These are phyloP conservation scores for Callyntrura sp. DNA, from an alignment of 2,888 invertebrate species.

Conservation along the genomic window DNA sequence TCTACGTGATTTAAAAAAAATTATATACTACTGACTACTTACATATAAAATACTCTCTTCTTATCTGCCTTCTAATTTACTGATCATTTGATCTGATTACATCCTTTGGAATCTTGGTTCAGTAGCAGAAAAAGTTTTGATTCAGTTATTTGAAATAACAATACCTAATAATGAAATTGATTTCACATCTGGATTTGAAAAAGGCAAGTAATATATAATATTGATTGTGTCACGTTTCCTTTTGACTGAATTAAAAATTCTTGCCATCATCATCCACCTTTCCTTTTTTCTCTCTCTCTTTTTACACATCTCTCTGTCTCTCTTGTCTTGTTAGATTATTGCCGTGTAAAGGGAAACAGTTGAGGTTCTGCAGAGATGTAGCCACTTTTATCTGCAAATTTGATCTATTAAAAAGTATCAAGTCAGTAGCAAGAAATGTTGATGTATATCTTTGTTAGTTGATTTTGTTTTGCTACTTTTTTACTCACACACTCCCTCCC, in stretches of 20 bases:
- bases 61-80: constrained; percentile 1
- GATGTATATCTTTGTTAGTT: background rate
- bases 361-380: constrained; percentile 6
- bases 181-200: constrained; percentile 32
- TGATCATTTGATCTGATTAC: constrained; percentile 38
- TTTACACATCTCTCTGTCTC: too few species aligned
- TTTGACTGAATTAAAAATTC: constrained; percentile 32
- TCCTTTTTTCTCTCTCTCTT: too few species aligned
- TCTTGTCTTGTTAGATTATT: too few species aligned
- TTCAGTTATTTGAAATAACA: constrained; percentile 29
- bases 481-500: background rate
- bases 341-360: too few species aligned
- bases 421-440: constrained; percentile 40
- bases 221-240: constrained; percentile 72
- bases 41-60: too few species aligned
- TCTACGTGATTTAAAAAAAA: background rate
- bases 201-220: constrained; percentile 18
- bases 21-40: too few species aligned
- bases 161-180: constrained; percentile 51
- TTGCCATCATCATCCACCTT: too few species aligned
- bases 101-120: background rate
- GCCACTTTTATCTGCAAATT: constrained; percentile 37
- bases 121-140: constrained; percentile 40
- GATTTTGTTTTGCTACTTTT: constrained; percentile 29
- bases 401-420: constrained; percentile 41